A percentile compares a stretch with the other conserved stretches of the same genome.
phyloP scores from a whole-genome alignment of 2,113 vertebrate genomes.

The Danio rerio region GRCz12tu NC_133198.1:12401001-12401500 shows the following conservation, averaged over 20 bases:
- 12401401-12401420: too few species aligned
- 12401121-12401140: conserved; percentile 19
- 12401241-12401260: background rate
- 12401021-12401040: background rate
- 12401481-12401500: too few species aligned
- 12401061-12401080: background rate
- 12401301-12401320: too few species aligned
- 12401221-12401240: conserved; percentile 23
- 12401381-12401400: too few species aligned
- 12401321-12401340: too few species aligned
- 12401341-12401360: too few species aligned
- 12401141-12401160: conserved; percentile 67
- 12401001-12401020: too few species aligned
- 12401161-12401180: conserved; percentile 42
- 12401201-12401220: conserved; percentile 30
- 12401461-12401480: too few species aligned
- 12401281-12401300: too few species aligned
- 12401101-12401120: background rate
- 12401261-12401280: background rate
- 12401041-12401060: background rate
- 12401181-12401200: conserved; percentile 38
- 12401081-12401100: conserved; percentile 25
- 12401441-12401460: too few species aligned
- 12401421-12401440: too few species aligned
- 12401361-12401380: too few species aligned